These are phyloP conservation scores for Machimus atricapillus DNA, from an alignment of 2,888 invertebrate species.

Conservation along the genomic window DNA sequence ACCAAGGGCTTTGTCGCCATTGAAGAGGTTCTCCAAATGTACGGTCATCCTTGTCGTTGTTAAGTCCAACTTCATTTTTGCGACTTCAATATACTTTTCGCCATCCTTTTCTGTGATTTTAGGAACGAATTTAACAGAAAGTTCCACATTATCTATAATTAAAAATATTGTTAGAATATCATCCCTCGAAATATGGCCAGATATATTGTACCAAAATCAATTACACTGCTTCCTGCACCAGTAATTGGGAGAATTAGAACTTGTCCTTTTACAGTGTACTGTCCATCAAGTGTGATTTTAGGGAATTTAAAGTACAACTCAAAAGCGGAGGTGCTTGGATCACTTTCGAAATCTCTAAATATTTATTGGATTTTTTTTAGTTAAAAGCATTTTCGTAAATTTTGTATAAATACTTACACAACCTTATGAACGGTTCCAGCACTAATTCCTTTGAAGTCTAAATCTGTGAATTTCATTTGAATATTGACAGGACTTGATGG, in stretches of 20 bases:
- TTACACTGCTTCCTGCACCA: conserved; percentile 53
- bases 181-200: neutral
- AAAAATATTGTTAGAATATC: neutral
- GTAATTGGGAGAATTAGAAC: conserved; percentile 56
- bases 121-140: conserved; percentile 20
- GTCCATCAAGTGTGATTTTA: conserved; percentile 52
- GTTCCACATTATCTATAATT: conserved; percentile 41
- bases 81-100: conserved; percentile 46
- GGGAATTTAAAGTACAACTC: conserved; percentile 52
- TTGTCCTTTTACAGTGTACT: conserved; percentile 54
- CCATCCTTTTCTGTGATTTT: conserved; percentile 48
- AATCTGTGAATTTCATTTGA: conserved; percentile 55
- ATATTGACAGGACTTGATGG: conserved; percentile 57
- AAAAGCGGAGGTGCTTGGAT: conserved; percentile 46
- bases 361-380: neutral
- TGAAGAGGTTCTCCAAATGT: conserved; percentile 60
- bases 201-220: conserved; percentile 51
- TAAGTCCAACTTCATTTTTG: conserved; percentile 34
- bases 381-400: neutral
- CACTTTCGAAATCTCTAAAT: conserved; percentile 52
- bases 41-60: conserved; percentile 48
- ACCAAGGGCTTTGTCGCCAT: conserved; percentile 61
- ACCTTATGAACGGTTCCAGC: conserved; percentile 47
- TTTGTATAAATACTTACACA: conserved; percentile 50
- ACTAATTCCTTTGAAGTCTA: conserved; percentile 54